A percentile compares a stretch with the other conserved stretches of the same genome.
Conservation (phyloP, 2,797 vertebrate species). For the Dipus sagitta region DNA sequence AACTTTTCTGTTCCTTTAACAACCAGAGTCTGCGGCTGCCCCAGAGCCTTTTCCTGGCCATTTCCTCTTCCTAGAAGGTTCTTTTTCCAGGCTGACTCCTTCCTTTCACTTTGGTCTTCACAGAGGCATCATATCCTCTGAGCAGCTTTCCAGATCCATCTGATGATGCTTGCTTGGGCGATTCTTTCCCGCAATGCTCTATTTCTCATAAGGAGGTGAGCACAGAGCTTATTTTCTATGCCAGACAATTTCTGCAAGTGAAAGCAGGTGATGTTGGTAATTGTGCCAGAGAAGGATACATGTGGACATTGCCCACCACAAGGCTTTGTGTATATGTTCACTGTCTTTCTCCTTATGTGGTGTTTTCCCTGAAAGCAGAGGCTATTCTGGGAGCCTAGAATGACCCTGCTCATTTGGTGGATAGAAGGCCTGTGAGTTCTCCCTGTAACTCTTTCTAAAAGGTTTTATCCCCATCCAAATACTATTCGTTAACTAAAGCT, state of each 20-base stretch:
- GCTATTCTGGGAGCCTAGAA: neutral
- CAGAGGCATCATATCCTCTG: neutral
- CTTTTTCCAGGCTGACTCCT: neutral
- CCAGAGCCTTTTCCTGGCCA: neutral
- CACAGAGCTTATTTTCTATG: neutral
- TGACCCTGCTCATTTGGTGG: neutral
- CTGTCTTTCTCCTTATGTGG: neutral
- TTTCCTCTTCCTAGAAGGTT: neutral
- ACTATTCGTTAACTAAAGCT: fast-evolving
- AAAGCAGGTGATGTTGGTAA: fast-evolving
- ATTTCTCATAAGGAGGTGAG: neutral
- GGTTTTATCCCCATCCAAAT: fast-evolving
- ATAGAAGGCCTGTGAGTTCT: neutral
- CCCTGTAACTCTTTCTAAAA: neutral
- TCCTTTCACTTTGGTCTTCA: neutral
- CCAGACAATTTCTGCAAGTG: neutral
- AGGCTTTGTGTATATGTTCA: fast-evolving
- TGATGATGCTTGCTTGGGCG: fast-evolving
- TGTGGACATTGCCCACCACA: fast-evolving
- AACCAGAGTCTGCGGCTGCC: neutral
- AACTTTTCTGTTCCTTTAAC: too few relatives aligned
- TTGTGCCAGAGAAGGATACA: fast-evolving
- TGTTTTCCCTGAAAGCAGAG: neutral
- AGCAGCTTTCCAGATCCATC: neutral
- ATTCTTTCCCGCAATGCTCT: neutral